Conservation (phyloP, 2,888 invertebrate species). For the Ormyrus pomaceus region DNA sequence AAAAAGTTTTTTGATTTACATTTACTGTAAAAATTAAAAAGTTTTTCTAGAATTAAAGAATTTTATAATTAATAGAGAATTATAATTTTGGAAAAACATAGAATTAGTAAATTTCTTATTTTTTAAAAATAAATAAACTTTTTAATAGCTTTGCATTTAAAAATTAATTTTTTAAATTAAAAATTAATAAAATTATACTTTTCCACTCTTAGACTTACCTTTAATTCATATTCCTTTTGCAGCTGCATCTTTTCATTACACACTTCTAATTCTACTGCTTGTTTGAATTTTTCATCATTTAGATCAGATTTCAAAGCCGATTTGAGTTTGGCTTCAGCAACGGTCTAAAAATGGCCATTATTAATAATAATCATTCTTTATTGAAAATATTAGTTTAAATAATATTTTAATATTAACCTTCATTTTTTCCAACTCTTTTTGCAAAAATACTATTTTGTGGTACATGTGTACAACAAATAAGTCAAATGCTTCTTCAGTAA, state of each 20-base stretch:
- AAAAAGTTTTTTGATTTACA: no score
- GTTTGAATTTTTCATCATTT: slow-evolving; percentile 81
- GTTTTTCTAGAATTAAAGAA: no score
- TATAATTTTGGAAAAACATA: no score
- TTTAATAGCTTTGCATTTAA: neutral
- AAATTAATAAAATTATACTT: slow-evolving; percentile 41
- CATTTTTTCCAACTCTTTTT: slow-evolving; percentile 85
- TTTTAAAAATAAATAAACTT: neutral
- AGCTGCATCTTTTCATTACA: slow-evolving; percentile 82
- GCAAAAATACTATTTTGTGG: slow-evolving; percentile 85
- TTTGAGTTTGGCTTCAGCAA: slow-evolving; percentile 80
- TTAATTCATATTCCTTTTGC: slow-evolving; percentile 84
- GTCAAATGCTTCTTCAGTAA: slow-evolving; percentile 84
- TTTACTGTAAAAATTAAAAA: no score
- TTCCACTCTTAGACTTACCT: slow-evolving; percentile 75
- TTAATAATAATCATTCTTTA: neutral
- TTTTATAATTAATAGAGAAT: no score
- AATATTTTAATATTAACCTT: slow-evolving; percentile 76
- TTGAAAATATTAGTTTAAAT: slow-evolving; percentile 10
- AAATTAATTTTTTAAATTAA: slow-evolving; percentile 30
- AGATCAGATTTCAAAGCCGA: slow-evolving; percentile 81
- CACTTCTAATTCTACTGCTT: slow-evolving; percentile 77
- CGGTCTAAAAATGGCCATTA: slow-evolving; percentile 72
- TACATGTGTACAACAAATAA: slow-evolving; percentile 88
- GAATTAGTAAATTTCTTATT: no score